A percentile compares a stretch with the other conserved stretches of the same genome.
Conservation (phyloP, 2,113 vertebrate genomes). For the Indicator indicator region DNA sequence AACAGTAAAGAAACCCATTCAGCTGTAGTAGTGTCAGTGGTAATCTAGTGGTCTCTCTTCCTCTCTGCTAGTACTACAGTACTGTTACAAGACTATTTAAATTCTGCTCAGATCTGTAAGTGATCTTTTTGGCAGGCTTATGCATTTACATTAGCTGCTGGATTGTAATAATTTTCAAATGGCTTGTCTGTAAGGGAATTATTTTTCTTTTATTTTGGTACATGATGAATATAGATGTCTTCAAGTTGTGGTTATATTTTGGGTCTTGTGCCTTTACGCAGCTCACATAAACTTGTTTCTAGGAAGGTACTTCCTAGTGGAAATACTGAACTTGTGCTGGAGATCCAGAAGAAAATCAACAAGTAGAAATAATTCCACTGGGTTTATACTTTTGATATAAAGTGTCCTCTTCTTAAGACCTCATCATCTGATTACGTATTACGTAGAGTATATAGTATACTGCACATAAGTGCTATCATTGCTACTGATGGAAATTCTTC, state of each 20-base stretch:
- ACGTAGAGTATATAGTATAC: background rate
- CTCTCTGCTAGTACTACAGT: background rate
- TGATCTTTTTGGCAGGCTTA: background rate
- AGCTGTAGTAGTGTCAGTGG: background rate
- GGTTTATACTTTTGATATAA: background rate
- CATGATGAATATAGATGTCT: background rate
- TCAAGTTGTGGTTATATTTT: background rate
- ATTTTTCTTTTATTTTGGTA: background rate
- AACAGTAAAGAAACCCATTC: slow-evolving; percentile 13
- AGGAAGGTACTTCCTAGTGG: background rate
- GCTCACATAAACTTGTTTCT: background rate
- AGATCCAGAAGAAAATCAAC: background rate
- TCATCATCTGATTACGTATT: background rate
- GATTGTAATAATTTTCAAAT: slow-evolving; percentile 8
- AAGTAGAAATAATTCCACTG: background rate
- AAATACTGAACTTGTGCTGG: background rate
- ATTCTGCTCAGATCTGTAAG: background rate
- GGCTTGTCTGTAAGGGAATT: background rate
- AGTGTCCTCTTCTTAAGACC: background rate
- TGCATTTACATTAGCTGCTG: slow-evolving; percentile 7
- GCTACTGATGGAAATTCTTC: background rate
- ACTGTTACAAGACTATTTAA: slow-evolving; percentile 4
- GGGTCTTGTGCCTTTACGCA: background rate
- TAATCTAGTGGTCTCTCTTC: background rate
- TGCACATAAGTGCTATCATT: background rate